Conservation (phyloP, 92 coral and sea anemone genomes). For the Heliopora coerulea region DNA sequence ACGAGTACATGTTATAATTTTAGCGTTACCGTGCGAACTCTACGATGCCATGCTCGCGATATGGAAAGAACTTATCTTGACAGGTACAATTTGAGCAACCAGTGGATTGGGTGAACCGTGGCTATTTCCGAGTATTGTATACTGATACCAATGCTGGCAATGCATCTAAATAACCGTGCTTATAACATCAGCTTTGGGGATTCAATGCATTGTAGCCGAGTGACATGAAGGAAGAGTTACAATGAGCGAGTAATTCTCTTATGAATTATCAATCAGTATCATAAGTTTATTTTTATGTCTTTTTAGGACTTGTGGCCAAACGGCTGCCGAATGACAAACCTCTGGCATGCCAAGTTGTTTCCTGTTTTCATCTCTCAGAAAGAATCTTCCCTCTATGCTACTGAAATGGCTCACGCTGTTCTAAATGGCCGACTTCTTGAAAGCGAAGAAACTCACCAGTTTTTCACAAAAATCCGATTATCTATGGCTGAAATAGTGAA, state of each 20-base stretch:
- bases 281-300: background rate
- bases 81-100: no score
- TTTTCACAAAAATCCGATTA: conserved; percentile 30
- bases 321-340: conserved; percentile 66
- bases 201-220: background rate
- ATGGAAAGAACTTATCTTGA: no score
- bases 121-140: no score
- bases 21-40: no score
- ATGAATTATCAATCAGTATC: no score
- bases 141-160: no score
- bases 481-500: conserved; percentile 88
- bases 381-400: conserved; percentile 60
- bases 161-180: no score
- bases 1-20: no score
- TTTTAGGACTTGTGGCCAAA: conserved; percentile 52
- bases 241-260: no score
- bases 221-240: background rate
- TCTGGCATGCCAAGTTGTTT: conserved; percentile 87
- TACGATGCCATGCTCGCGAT: no score
- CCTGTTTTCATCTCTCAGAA: conserved; percentile 60
- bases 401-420: conserved; percentile 61
- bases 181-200: no score
- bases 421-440: conserved; percentile 36
- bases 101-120: no score
- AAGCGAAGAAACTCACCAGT: conserved; percentile 30